Percentiles rank a stretch among this genome's conserved stretches.
phyloP scores from a whole-genome alignment of 2,797 vertebrate species.

The Huso huso region DNA sequence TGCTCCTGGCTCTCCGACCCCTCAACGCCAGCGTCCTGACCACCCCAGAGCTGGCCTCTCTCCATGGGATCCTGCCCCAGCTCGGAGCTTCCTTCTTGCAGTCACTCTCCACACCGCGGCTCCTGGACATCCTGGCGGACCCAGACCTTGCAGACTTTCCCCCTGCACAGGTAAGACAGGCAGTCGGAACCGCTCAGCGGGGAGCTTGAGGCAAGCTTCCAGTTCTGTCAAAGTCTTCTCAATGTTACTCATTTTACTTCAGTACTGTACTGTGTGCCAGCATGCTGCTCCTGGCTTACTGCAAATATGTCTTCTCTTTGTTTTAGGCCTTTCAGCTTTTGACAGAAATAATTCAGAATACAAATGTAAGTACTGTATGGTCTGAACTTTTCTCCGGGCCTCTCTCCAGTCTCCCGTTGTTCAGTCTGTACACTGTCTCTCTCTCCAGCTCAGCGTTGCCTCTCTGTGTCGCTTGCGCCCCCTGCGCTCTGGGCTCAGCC shows the following conservation, averaged over 20 bases:
- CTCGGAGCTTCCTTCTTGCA: constrained; percentile 68
- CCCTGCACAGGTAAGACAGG: constrained; percentile 64
- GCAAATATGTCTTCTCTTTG: neutral
- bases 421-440: neutral
- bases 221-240: too few relatives aligned
- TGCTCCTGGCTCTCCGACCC: constrained; percentile 54
- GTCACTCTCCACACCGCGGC: constrained; percentile 55
- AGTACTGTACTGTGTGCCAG: too few relatives aligned
- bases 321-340: constrained; percentile 70
- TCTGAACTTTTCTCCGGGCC: neutral
- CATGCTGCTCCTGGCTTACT: too few relatives aligned
- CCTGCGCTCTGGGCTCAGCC: constrained; percentile 63
- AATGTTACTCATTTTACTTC: too few relatives aligned
- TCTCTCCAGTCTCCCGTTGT: neutral
- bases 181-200: neutral
- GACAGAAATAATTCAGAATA: constrained; percentile 54
- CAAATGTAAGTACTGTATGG: constrained; percentile 59
- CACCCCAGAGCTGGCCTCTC: constrained; percentile 47
- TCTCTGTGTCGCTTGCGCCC: constrained; percentile 63
- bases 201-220: too few relatives aligned
- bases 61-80: constrained; percentile 65
- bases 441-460: constrained; percentile 55
- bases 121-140: constrained; percentile 60
- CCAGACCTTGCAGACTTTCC: constrained; percentile 53
- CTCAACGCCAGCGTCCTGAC: constrained; percentile 55